Conservation (phyloP, 2,888 invertebrate species). For the Petrolisthes manimaculis region DNA sequence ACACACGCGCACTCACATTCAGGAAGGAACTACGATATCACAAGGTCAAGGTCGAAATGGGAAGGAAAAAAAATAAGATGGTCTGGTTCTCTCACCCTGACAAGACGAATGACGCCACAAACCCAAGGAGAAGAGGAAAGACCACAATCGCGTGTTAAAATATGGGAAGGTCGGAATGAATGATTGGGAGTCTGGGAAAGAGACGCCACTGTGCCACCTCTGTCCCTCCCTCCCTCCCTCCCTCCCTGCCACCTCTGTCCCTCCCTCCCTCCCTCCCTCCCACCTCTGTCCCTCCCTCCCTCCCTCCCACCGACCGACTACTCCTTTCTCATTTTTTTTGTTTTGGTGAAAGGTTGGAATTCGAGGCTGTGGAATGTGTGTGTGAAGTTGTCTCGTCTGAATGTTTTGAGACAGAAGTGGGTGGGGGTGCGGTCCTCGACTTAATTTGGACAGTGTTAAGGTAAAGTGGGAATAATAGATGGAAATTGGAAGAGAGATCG, state of each 20-base stretch:
- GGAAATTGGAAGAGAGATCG: too few species aligned
- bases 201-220: background rate
- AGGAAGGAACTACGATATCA: background rate
- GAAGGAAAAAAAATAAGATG: background rate
- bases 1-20: background rate
- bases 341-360: background rate
- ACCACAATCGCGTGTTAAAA: conserved; percentile 23
- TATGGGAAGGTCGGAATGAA: conserved; percentile 19
- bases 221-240: background rate
- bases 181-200: background rate
- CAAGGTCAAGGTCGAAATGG: background rate
- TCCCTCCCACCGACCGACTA: too few species aligned
- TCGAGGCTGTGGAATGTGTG: background rate
- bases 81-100: background rate
- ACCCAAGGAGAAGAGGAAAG: conserved; percentile 34
- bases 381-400: too few species aligned
- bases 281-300: background rate
- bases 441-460: too few species aligned
- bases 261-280: background rate
- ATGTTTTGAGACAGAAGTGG: too few species aligned
- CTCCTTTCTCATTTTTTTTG: background rate
- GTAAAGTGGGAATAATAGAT: too few species aligned
- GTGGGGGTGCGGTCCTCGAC: too few species aligned
- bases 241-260: background rate
- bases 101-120: conserved; percentile 29